Base-by-base conservation (phyloP, 92 coral and sea anemone species). In the Virgularia gustaviana region DNA sequence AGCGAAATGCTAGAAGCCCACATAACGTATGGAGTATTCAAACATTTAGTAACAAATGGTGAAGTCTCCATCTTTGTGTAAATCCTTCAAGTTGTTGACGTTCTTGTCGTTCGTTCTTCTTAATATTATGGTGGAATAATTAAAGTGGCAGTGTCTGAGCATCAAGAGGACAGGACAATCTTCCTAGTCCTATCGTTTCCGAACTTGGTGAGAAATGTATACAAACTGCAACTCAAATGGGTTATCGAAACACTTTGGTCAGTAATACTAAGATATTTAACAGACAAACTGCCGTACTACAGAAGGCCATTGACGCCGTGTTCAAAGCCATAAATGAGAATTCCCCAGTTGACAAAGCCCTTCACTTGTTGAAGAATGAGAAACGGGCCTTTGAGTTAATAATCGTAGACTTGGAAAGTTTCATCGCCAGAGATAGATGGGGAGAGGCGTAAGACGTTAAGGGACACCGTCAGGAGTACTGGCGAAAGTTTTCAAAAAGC, bases 381-480 rank as follows among this genome's bases (percentile, higher is more conserved):
- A 31, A 45, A 18, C 60, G 22, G 13, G 16, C 29, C 13, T 75
- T 36, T 22, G 68, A 49, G 55, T 59, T 25, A 34, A 66, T 45
- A 9, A 67, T 53, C 1, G 32, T 18, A 22, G 54, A 23, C 9
- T 42, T 78, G 12, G 53, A 70, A 41, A 57, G 36, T 34, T 57
- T 78, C 2, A 70, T 43, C 29, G 65, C 77, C 9, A 65, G 70
- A 65, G 83, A 78, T 58, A 78, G 51, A 51, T 78, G 83, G 83
- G 83, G 83, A 0, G 82, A 70, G 19, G 27, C 76, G 4, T 23
- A n/a, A 18, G 64, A 47, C 2, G 78, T 57, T 3, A 18, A 57
- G 19, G 15, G 16, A 19, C n/a, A 57, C 64, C 0, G 19, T 24
- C 1, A 57, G 64, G 34, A 57, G 15, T 28, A 28, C 64, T 12